These are phyloP conservation scores for Psittacula derbiana DNA, from an alignment of 2,797 vertebrate species.

Conservation along the genomic window DNA sequence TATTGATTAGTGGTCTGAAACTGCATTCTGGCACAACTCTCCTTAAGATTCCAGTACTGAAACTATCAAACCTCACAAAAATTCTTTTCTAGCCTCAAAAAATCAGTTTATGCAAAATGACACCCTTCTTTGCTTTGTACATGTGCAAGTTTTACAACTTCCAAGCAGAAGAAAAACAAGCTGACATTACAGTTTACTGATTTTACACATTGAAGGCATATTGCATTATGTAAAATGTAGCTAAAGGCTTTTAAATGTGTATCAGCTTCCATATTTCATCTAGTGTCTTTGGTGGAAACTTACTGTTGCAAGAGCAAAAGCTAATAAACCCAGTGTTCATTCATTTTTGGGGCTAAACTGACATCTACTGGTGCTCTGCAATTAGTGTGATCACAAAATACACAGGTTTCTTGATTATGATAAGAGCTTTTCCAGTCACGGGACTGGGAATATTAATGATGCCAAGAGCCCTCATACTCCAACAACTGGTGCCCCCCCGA, in stretches of 20 bases:
- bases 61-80: neutral
- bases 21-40: neutral
- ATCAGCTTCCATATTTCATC: neutral
- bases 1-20: neutral
- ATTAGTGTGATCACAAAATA: neutral
- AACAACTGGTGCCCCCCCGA: neutral
- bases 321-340: neutral
- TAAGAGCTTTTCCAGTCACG: neutral
- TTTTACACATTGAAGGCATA: neutral
- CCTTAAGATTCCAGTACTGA: neutral
- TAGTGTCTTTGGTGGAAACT: neutral
- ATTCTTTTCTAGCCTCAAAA: neutral
- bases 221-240: neutral
- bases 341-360: neutral
- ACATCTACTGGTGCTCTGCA: conserved; percentile 36
- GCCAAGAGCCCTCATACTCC: neutral
- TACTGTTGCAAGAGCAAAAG: neutral
- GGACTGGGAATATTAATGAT: neutral
- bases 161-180: neutral
- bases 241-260: neutral
- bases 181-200: neutral
- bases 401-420: neutral
- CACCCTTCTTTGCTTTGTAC: neutral
- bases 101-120: neutral
- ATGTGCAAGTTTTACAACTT: neutral